phyloP scores from a whole-genome alignment of 2,797 vertebrate species.

The Clarias laeviceps region DNA sequence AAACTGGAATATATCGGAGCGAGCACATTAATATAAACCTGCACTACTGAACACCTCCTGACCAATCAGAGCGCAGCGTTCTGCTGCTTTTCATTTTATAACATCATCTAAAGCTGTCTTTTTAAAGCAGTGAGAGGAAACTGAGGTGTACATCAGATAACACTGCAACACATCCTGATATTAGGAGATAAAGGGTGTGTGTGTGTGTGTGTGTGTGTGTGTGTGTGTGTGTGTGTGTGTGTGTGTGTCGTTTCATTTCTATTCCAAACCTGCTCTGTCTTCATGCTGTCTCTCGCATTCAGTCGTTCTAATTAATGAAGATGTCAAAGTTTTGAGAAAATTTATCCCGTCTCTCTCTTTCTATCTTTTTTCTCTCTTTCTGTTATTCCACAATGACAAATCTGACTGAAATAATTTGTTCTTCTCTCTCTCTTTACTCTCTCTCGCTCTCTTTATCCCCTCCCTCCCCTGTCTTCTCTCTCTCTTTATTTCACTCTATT shows the following conservation, averaged over 20 bases:
- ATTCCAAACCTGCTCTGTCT: too few species aligned
- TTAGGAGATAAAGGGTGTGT: not conserved
- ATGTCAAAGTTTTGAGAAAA: slow-evolving; percentile 51
- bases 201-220: not conserved
- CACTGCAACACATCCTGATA: not conserved
- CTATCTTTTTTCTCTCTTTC: not conserved
- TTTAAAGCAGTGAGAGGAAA: not conserved
- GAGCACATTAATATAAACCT: too few species aligned
- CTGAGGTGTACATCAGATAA: not conserved
- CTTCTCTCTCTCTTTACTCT: not conserved
- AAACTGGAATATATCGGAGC: too few species aligned
- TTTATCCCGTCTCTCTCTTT: not conserved
- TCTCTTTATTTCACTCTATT: not conserved
- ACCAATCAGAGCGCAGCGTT: too few species aligned
- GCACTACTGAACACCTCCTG: too few species aligned
- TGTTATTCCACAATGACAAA: not conserved
- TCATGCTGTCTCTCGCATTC: slow-evolving; percentile 39
- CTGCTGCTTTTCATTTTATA: not conserved
- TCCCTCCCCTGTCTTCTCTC: not conserved
- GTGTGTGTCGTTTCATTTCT: not conserved
- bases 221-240: slow-evolving; percentile 8
- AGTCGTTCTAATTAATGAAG: slow-evolving; percentile 64
- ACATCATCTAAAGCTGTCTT: not conserved
- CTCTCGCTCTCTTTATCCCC: not conserved
- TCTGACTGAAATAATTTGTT: too few species aligned